These are phyloP conservation scores for Poicephalus meyeri DNA, from an alignment of 2,113 vertebrate species.

Conservation along the genomic window DNA sequence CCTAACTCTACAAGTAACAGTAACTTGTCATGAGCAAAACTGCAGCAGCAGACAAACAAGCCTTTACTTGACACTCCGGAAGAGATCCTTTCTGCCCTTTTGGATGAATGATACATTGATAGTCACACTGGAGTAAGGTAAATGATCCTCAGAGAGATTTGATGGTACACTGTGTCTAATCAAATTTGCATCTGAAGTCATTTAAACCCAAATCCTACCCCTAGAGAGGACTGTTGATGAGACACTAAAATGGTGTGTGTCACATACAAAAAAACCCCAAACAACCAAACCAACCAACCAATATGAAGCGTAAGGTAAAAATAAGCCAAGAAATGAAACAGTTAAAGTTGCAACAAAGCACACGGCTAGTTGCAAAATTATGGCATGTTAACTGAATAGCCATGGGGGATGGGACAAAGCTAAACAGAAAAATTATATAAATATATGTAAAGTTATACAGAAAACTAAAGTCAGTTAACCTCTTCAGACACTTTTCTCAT, in stretches of 20 bases:
- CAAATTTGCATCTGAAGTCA: not conserved
- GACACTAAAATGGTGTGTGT: not conserved
- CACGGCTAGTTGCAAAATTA: not conserved
- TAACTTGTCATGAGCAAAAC: not conserved
- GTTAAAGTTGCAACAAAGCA: not conserved
- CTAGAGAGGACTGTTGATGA: not conserved
- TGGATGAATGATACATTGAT: not conserved
- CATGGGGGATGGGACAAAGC: fast-evolving
- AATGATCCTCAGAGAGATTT: not conserved
- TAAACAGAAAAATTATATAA: not conserved
- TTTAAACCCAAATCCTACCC: not conserved
- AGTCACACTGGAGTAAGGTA: not conserved
- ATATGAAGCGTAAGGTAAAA: not conserved
- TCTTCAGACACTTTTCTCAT: not conserved
- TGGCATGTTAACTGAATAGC: not conserved
- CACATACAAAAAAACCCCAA: not conserved
- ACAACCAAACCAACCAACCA: not conserved
- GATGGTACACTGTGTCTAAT: not conserved
- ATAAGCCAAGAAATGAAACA: not conserved
- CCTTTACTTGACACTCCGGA: not conserved
- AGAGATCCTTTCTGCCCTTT: slow-evolving; percentile 22
- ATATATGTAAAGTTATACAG: not conserved
- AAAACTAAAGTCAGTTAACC: not conserved
- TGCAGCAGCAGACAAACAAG: slow-evolving; percentile 11
- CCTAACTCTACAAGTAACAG: not conserved